Evolutionary conservation across 1,140 invertebrate genomes (phyloP).

Genomic region (Leptopilina clavipes): DNA sequence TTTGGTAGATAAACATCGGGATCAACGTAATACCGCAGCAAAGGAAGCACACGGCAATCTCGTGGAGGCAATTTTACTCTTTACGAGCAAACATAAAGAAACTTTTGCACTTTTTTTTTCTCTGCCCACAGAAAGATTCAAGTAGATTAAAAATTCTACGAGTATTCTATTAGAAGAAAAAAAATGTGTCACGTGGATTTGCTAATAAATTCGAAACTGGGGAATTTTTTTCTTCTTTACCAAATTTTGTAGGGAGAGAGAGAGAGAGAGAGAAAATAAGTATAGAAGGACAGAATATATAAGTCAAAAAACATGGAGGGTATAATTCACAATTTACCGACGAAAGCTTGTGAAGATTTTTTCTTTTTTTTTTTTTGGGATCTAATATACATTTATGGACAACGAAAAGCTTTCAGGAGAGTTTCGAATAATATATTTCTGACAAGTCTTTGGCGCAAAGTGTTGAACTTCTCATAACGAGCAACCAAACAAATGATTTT

Average conservation of each 20-base stretch:
- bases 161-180: background rate
- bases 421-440: slow-evolving; percentile 64
- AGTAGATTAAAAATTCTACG: slow-evolving; percentile 12
- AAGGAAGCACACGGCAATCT: slow-evolving; percentile 38
- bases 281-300: background rate
- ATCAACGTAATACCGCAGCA: slow-evolving; percentile 19
- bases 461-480: too few species aligned
- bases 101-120: slow-evolving; percentile 5
- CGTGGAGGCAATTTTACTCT: slow-evolving; percentile 41
- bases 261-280: background rate
- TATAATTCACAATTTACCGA: slow-evolving; percentile 60
- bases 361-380: too few species aligned
- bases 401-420: slow-evolving; percentile 66
- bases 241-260: background rate
- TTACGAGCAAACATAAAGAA: slow-evolving; percentile 41
- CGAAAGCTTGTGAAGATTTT: slow-evolving; percentile 54
- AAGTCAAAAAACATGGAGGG: background rate
- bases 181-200: background rate
- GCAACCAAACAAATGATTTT: too few species aligned
- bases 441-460: too few species aligned
- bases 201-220: too few species aligned
- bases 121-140: background rate
- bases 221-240: too few species aligned
- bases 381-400: slow-evolving; percentile 55
- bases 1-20: slow-evolving; percentile 29